phyloP scores from a whole-genome alignment of 2,797 vertebrate species.

The Clamator glandarius region DNA sequence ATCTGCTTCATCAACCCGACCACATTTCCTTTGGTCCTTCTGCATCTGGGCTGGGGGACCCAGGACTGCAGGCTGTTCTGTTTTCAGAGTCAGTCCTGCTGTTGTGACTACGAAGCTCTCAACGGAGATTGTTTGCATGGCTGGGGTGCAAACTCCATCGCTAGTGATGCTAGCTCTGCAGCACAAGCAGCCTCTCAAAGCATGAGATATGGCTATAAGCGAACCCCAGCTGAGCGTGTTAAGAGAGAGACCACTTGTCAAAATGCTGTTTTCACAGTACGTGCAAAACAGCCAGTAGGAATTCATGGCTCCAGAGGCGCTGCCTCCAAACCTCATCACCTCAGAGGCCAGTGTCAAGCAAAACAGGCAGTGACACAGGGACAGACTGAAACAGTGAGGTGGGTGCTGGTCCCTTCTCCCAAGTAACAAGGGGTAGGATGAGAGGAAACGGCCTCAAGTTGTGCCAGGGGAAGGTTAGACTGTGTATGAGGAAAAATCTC shows the following conservation, averaged over 20 bases:
- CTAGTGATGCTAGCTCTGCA: background rate
- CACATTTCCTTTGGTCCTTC: background rate
- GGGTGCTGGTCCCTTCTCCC: too few species aligned
- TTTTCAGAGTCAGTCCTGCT: background rate
- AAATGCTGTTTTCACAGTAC: background rate
- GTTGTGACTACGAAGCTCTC: background rate
- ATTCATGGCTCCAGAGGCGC: background rate
- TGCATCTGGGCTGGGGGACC: background rate
- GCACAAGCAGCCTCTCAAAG: background rate
- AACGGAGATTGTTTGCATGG: rapidly evolving
- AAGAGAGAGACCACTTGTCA: background rate
- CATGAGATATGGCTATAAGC: background rate
- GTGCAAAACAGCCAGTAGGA: background rate
- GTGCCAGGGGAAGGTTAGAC: too few species aligned
- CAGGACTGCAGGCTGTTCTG: background rate
- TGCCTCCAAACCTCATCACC: background rate
- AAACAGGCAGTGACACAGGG: background rate
- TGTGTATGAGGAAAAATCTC: too few species aligned
- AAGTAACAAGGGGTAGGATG: too few species aligned
- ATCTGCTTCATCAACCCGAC: background rate
- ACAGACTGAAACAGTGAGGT: background rate
- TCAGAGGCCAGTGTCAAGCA: background rate
- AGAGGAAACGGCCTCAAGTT: too few species aligned
- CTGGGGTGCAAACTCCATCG: background rate
- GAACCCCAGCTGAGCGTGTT: background rate